These are phyloP conservation scores for Mesochorus sp. DNA, from an alignment of 2,888 invertebrate species.

Conservation along the genomic window DNA sequence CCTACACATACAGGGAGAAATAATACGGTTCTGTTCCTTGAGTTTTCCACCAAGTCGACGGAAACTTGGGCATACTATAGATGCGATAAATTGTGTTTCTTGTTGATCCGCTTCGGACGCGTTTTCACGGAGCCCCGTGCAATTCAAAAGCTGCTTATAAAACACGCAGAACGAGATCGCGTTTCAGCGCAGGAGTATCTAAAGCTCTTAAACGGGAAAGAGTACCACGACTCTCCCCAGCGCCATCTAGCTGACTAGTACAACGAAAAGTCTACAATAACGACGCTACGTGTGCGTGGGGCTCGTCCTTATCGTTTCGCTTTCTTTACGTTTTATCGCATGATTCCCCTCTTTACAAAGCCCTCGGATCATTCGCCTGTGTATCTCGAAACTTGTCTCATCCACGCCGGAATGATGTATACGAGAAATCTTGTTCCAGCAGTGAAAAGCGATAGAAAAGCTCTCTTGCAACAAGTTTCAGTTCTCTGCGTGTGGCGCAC, in stretches of 20 bases:
- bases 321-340: conserved; percentile 5
- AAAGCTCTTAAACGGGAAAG: conserved; percentile 33
- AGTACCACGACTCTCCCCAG: neutral
- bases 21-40: neutral
- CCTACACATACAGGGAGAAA: conserved; percentile 2
- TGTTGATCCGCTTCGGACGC: conserved; percentile 19
- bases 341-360: neutral
- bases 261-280: neutral
- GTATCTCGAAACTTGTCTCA: neutral
- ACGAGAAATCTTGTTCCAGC: neutral
- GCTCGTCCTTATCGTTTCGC: neutral
- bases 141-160: conserved; percentile 42
- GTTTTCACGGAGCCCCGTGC: neutral
- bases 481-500: neutral
- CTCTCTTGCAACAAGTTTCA: neutral
- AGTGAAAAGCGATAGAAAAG: neutral
- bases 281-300: neutral
- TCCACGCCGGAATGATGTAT: neutral
- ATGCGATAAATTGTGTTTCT: conserved; percentile 44
- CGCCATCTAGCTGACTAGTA: neutral
- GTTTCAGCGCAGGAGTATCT: neutral
- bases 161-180: conserved; percentile 22
- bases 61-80: conserved; percentile 26
- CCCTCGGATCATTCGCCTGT: neutral
- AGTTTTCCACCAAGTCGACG: conserved; percentile 23